Conservation (phyloP, 2,888 invertebrate genomes). For the Ornithoptera alexandrae region DNA sequence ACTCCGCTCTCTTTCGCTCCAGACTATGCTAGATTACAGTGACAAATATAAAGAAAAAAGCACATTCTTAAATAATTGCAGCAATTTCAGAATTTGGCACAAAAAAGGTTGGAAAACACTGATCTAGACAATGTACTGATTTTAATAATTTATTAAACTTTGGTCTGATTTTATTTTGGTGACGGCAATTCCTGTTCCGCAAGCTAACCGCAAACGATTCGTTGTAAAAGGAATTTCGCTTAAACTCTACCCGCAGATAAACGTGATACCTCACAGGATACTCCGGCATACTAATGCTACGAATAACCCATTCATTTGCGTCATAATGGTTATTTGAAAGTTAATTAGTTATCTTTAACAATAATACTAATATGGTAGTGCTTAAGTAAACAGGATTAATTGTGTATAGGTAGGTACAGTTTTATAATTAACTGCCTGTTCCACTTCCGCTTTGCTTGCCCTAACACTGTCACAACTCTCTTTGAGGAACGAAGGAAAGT, state of each 20-base stretch:
- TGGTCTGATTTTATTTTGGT: not conserved
- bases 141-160: not conserved
- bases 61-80: too few relatives aligned
- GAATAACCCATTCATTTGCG: conserved; percentile 4
- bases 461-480: too few relatives aligned
- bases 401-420: not conserved
- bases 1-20: too few relatives aligned
- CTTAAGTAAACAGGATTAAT: not conserved
- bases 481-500: too few relatives aligned
- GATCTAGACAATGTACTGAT: not conserved
- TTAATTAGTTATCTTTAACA: not conserved
- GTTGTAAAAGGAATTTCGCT: not conserved
- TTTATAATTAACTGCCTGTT: not conserved
- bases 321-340: conserved; percentile 4
- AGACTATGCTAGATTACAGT: too few relatives aligned
- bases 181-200: not conserved
- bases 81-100: too few relatives aligned
- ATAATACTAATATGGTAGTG: not conserved
- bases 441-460: too few relatives aligned
- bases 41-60: too few relatives aligned
- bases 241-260: not conserved
- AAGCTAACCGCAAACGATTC: not conserved
- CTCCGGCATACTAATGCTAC: not conserved
- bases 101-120: not conserved
- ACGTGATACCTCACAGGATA: not conserved